Conservation (phyloP, 2,797 vertebrate genomes). For the Echiichthys vipera region DNA sequence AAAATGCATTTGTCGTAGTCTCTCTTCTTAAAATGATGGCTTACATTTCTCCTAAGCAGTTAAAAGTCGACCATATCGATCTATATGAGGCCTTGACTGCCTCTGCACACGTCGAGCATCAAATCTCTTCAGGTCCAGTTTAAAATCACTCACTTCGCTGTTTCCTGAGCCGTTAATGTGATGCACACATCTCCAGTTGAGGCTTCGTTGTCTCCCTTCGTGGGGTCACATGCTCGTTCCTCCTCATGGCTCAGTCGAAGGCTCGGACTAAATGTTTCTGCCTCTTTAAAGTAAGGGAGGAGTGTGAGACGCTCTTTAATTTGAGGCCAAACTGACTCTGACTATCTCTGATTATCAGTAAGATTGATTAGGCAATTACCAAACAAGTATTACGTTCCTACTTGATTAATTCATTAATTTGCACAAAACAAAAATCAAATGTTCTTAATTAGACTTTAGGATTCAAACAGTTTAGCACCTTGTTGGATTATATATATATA, state of each 20-base stretch:
- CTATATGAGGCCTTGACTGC: background rate
- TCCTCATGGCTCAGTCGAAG: background rate
- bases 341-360: background rate
- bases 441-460: background rate
- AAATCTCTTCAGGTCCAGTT: background rate
- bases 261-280: background rate
- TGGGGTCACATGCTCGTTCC: slow-evolving; percentile 2
- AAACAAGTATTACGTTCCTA: background rate
- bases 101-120: background rate
- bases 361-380: slow-evolving; percentile 19
- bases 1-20: background rate
- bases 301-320: background rate
- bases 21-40: too few relatives aligned
- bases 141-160: background rate
- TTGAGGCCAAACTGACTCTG: background rate
- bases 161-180: background rate
- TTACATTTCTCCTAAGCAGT: background rate
- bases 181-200: background rate
- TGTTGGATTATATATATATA: background rate
- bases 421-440: background rate
- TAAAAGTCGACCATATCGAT: background rate
- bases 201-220: background rate
- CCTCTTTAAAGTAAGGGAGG: background rate
- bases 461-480: background rate
- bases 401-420: background rate